Evolutionary conservation across 2,797 vertebrate species (phyloP), one percentile per base, ranked within the genome.

Genomic region (Sebastes oblongus): DNA sequence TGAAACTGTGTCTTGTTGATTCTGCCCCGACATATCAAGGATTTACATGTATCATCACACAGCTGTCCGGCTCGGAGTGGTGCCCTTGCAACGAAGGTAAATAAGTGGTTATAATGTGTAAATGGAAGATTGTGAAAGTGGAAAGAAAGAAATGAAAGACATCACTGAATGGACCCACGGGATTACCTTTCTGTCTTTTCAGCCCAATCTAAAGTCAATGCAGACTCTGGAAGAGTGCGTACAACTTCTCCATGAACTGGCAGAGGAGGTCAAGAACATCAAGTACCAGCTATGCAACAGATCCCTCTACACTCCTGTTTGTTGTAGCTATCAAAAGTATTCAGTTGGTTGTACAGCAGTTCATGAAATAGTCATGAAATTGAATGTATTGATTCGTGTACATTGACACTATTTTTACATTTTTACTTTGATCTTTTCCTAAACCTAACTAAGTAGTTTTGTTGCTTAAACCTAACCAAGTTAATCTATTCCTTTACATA

Each of bases 201-300:
- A 78, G 76, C 8, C 50, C 14, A 36, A 12, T 27, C 54, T 78
- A 13, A 58, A 72, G 52, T 4, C n/a, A 3, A 4, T 66, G 22
- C 61, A 59, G 27, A 59, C 34, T 34, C 61, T 72, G 52, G 7
- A 39, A 5, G 54, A 78, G 22, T 78, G 77, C 22, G 4, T 22
- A 2, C n/a, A 66, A 7, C 34, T 78, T 46, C 77, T 78, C 18
- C 77, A 29, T 1, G 46, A 50, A 50, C 77, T 78, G n/a, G 54
- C 77, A 25, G 61, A 66, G 61, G 69, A 78, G 52, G 69, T 72
- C 27, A 66, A 50, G 6, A 66, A 66, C 61, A 72, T 78, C 61
- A 34, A 3, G 1, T 13, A 39, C 27, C 68, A 60, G 68, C 69
- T 74, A 16, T 0, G n/a, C 58, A 12, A n/a, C 9, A 5, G 0